Evolutionary conservation across 2,113 vertebrate genomes (phyloP).

Genomic region (Rhynchomys soricoides): DNA sequence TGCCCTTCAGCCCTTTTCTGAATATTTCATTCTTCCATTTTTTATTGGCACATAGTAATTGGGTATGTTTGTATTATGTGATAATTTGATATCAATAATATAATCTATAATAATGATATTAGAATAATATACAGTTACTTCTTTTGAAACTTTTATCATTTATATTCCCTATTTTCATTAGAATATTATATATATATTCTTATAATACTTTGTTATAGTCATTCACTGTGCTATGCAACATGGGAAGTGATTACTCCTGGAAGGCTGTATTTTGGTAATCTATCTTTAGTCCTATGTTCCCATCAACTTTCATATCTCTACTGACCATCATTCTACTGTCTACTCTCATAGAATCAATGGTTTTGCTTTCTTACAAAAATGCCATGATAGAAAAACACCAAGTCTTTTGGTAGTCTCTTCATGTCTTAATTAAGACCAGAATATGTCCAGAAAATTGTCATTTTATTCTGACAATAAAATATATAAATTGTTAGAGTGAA

Average conservation of each 20-base stretch:
- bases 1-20: background rate
- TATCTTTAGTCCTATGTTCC: background rate
- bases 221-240: background rate
- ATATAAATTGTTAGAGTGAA: background rate
- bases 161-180: background rate
- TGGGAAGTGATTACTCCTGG: background rate
- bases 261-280: background rate
- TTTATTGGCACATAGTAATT: background rate
- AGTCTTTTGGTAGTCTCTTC: background rate
- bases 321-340: background rate
- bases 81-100: background rate
- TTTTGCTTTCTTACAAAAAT: background rate
- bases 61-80: background rate
- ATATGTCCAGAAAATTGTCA: background rate
- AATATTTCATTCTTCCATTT: background rate
- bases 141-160: background rate
- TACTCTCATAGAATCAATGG: background rate
- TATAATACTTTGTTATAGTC: background rate
- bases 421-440: conserved; percentile 12
- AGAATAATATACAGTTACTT: background rate
- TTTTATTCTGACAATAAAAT: background rate
- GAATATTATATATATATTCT: background rate
- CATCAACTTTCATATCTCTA: background rate
- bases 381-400: too few species aligned
- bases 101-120: background rate